A percentile compares a stretch with the other conserved stretches of the same genome.
Conservation (phyloP, 2,888 invertebrate species). For the Philaethria dido region DNA sequence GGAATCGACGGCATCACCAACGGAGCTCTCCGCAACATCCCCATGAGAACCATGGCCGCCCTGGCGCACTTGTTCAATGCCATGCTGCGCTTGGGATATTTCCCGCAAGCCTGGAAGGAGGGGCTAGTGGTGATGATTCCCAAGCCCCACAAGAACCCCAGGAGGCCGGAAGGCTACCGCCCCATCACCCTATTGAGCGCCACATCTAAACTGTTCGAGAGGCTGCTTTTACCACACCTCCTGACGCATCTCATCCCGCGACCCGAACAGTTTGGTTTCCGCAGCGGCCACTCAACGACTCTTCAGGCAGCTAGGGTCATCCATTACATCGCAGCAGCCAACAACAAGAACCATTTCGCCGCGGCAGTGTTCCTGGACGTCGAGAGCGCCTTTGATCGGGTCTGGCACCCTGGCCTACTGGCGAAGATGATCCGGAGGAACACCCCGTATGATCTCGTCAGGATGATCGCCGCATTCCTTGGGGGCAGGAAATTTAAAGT, state of each 20-base stretch:
- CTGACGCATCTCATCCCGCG: background rate
- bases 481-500: no score
- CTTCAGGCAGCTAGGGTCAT: background rate
- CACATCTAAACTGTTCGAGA: background rate
- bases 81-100: background rate
- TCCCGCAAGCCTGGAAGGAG: no score
- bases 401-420: no score
- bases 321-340: background rate
- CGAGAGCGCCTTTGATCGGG: no score
- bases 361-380: background rate
- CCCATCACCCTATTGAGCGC: background rate
- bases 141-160: background rate
- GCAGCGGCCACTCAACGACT: no score
- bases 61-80: background rate
- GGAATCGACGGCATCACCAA: no score
- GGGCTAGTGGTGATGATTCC: background rate
- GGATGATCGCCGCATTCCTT: no score
- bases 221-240: background rate
- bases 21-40: background rate
- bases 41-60: background rate
- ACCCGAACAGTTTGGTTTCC: background rate
- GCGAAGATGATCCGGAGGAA: no score
- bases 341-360: background rate
- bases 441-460: no score
- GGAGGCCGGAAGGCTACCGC: background rate